A percentile compares a stretch with the other conserved stretches of the same genome.
Evolutionary conservation across 1,140 invertebrate genomes (phyloP).

Genomic region (Trachymyrmex septentrionalis): DNA sequence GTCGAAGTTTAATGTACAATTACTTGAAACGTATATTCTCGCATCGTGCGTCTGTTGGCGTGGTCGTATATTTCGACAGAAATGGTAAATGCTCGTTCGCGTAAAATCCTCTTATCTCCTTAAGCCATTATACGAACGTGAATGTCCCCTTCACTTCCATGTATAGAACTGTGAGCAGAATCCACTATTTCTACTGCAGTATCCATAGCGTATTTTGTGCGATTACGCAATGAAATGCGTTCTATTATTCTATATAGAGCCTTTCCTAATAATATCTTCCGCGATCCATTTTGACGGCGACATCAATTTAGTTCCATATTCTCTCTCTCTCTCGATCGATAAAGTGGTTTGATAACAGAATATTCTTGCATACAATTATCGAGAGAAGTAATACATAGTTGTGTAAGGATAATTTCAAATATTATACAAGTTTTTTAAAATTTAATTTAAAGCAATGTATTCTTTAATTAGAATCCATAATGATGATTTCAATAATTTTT

Average conservation of each 20-base stretch:
- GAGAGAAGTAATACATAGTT: constrained; percentile 7
- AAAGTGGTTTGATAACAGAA: constrained; percentile 7
- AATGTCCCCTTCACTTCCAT: constrained; percentile 11
- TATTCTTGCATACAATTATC: neutral
- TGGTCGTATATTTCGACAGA: constrained; percentile 44
- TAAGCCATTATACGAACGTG: constrained; percentile 55
- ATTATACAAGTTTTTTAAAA: neutral
- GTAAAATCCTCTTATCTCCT: constrained; percentile 68
- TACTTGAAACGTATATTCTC: constrained; percentile 21
- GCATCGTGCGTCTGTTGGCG: neutral
- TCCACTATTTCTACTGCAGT: constrained; percentile 21
- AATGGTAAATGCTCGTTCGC: constrained; percentile 47
- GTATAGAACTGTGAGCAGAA: constrained; percentile 38
- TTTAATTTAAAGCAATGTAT: neutral
- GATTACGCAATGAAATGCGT: constrained; percentile 29
- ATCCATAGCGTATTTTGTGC: constrained; percentile 23
- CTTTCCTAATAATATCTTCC: constrained; percentile 30
- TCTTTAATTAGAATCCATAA: neutral
- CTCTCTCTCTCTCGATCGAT: constrained; percentile 21
- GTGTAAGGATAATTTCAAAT: neutral
- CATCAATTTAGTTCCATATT: neutral
- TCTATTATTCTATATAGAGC: neutral
- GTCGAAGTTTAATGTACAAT: constrained; percentile 8
- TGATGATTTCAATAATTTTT: neutral
- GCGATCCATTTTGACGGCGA: constrained; percentile 1